Conservation (phyloP, 2,888 invertebrate species). For the Frankliniella fusca region DNA sequence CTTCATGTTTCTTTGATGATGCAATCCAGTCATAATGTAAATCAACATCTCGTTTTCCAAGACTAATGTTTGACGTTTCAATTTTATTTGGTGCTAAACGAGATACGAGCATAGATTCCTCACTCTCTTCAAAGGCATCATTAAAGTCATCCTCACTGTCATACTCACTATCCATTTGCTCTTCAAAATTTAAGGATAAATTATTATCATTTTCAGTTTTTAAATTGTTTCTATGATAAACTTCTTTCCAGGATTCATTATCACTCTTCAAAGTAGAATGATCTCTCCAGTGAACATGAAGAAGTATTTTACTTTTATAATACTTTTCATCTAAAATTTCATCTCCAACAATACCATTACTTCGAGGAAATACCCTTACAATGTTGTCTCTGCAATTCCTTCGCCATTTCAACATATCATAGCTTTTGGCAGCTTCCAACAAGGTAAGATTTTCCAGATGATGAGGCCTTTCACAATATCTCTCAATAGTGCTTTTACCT, state of each 20-base stretch:
- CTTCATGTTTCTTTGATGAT: background rate
- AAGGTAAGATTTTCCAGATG: background rate
- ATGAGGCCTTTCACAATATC: background rate
- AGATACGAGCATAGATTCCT: constrained; percentile 28
- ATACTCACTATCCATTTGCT: background rate
- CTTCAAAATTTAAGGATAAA: background rate
- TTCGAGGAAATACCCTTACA: constrained; percentile 20
- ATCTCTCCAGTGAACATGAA: constrained; percentile 27
- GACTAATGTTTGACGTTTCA: background rate
- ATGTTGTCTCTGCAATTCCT: background rate
- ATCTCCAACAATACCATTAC: too few species aligned
- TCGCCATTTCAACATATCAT: background rate
- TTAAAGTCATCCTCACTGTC: background rate
- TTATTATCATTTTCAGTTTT: background rate
- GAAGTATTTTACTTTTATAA: constrained; percentile 23
- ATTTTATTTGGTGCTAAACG: constrained; percentile 23
- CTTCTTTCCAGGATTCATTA: background rate
- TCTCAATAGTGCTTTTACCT: background rate
- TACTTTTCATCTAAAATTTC: background rate
- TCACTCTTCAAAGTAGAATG: background rate
- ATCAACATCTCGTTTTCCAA: constrained; percentile 28
- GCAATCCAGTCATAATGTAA: background rate
- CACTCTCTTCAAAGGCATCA: background rate
- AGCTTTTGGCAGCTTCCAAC: background rate
- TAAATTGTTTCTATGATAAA: background rate